Evolutionary conservation across 2,113 vertebrate species (phyloP), one percentile per base, ranked within the genome.

Genomic region (Pachypanchax playfairii): DNA sequence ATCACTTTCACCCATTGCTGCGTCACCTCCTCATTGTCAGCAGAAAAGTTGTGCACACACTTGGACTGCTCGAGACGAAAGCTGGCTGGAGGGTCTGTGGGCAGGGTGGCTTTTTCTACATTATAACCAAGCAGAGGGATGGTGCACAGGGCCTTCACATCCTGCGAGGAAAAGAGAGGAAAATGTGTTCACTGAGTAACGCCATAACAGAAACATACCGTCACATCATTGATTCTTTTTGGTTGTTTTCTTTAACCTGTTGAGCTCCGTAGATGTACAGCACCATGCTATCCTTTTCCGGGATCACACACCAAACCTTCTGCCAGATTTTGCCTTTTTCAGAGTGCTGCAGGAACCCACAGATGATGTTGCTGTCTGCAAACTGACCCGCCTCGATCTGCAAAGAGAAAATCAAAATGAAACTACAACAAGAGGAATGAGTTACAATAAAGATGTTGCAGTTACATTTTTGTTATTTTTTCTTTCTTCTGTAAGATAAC

Each of bases 381-480:
- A 99, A 95, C 90, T 98, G 95, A 6, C 93, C 96, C 2, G 97
- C 95, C 83, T 98, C 96, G 46, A 96, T 98, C 96, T 99, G 86
- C 39, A 48, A 1, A 6, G 14, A 35, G 18, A 33, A 7, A 24
- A 26, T 48, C 21, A 6, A 13, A 13, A 11, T 5, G 3, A 6
- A 50, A 35, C 12, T 20, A 42, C 9, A 18, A 35, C 12, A 52
- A 8, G 10, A n/a, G 9, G 18, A 17, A 39, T 17, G 4, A 39
- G 2, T 1, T 8, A 4, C 4, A n/a, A 13, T 22, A 46, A 22
- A 46, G 21, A 10, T 3, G 21, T 14, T 4, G 6, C 14, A 26
- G 14, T 26, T 12, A 10, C 10, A 4, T 8, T 29, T 11, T 6
- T 48, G 14, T 15, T 7, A 12, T 22, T 12, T 44, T 18, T 20